Conservation (phyloP, 2,113 vertebrate species). For the Orthochromis indermauri region DNA sequence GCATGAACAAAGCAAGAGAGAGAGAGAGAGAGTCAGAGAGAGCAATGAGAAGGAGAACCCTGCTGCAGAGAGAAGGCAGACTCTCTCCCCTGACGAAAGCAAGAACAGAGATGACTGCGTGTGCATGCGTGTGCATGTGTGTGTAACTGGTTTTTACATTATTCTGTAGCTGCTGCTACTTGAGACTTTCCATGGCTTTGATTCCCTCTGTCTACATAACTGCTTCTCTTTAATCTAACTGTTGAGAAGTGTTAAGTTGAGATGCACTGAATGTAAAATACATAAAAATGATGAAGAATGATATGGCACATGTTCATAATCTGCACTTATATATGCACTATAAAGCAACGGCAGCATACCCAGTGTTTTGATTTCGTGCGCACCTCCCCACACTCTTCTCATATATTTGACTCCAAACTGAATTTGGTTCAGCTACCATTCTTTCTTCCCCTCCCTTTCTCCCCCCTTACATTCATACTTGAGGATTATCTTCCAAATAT, state of each 20-base stretch:
- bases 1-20: slow-evolving; percentile 32
- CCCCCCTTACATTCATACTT: not conserved
- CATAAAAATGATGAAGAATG: not conserved
- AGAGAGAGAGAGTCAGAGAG: not conserved
- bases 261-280: not conserved
- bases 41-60: slow-evolving; percentile 29
- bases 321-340: not conserved
- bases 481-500: slow-evolving; percentile 27
- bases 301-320: not conserved
- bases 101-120: slow-evolving; percentile 31
- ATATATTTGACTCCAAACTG: not conserved
- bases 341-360: not conserved
- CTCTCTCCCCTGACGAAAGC: slow-evolving; percentile 28
- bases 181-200: not conserved
- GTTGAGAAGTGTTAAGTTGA: not conserved
- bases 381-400: not conserved
- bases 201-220: not conserved
- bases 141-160: not conserved
- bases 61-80: slow-evolving; percentile 53
- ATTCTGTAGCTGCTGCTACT: not conserved
- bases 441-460: not conserved
- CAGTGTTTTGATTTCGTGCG: not conserved
- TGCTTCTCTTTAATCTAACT: not conserved
- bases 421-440: not conserved
- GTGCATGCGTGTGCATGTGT: not conserved